Percentiles rank a stretch among this genome's conserved stretches.
Evolutionary conservation across 2,113 vertebrate genomes (phyloP).

Genomic region (Pelusios castaneus): DNA sequence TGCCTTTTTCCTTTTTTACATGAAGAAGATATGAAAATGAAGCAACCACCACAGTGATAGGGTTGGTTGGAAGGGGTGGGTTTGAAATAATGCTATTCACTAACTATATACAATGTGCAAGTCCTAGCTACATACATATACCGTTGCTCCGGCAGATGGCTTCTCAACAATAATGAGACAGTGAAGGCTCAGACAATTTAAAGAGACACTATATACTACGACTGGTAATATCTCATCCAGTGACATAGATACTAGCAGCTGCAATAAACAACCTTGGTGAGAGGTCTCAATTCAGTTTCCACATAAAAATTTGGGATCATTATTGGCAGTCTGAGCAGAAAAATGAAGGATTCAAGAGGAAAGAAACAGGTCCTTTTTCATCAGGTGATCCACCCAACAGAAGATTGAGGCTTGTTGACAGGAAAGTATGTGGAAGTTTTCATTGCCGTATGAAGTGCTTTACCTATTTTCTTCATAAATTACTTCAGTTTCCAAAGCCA

Average conservation of each 20-base stretch:
- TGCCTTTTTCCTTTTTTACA: not conserved
- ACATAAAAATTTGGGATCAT: not conserved
- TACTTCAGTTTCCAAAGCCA: not conserved
- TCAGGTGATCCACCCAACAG: not conserved
- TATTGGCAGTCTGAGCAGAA: not conserved
- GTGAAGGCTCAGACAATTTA: not conserved
- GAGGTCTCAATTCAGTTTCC: not conserved
- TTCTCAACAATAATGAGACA: not conserved
- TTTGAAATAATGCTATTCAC: not conserved
- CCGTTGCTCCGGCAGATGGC: not conserved
- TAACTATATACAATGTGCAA: not conserved
- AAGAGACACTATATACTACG: fast-evolving
- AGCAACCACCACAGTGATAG: not conserved
- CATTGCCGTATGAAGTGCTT: not conserved
- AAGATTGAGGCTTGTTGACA: not conserved
- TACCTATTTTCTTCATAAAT: not conserved
- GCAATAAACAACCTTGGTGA: too few species aligned
- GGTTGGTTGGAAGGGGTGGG: not conserved
- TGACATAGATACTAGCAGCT: not conserved
- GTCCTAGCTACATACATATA: not conserved
- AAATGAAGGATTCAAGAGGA: not conserved
- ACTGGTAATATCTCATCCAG: not conserved
- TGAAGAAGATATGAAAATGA: not conserved
- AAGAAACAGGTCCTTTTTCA: not conserved
- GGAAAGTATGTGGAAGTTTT: not conserved